These are phyloP conservation scores for Mus musculus DNA, from an alignment of 2,113 vertebrate species.

Conservation along the genomic window DNA sequence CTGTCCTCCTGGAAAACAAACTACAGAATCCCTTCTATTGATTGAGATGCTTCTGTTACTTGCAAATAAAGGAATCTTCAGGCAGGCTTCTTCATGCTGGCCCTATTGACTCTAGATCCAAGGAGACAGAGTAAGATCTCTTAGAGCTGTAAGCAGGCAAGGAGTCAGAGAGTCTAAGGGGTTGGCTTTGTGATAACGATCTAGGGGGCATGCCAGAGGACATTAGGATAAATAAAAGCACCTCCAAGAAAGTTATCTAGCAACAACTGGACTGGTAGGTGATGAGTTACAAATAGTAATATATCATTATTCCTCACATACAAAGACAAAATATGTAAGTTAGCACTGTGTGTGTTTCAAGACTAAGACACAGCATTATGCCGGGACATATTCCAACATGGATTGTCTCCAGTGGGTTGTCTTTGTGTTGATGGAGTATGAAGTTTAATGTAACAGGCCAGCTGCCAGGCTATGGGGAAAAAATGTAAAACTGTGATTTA, in stretches of 20 bases:
- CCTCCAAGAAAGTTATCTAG: not conserved
- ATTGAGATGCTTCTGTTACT: not conserved
- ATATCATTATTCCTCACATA: not conserved
- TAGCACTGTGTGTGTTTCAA: constrained; percentile 12
- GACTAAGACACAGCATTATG: constrained; percentile 5
- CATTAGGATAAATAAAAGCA: not conserved
- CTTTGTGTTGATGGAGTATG: not conserved
- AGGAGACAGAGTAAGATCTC: not conserved
- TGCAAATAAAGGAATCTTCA: not conserved
- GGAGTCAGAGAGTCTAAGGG: not conserved
- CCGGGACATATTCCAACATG: not conserved
- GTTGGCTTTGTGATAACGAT: not conserved
- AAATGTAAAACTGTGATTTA: not conserved
- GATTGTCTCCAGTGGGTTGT: not conserved
- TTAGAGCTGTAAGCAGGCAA: not conserved
- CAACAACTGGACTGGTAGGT: not conserved
- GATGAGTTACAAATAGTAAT: not conserved
- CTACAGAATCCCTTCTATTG: not conserved
- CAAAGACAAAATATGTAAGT: not conserved
- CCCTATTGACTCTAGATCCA: not conserved
- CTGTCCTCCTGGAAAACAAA: not conserved
- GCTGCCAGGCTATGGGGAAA: not conserved
- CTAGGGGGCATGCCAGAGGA: not conserved
- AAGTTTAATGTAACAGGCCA: not conserved
- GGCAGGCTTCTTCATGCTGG: not conserved